Evolutionary conservation across 2,888 invertebrate species (phyloP), one percentile per base, ranked within the genome.

Genomic region (Euphydryas editha): DNA sequence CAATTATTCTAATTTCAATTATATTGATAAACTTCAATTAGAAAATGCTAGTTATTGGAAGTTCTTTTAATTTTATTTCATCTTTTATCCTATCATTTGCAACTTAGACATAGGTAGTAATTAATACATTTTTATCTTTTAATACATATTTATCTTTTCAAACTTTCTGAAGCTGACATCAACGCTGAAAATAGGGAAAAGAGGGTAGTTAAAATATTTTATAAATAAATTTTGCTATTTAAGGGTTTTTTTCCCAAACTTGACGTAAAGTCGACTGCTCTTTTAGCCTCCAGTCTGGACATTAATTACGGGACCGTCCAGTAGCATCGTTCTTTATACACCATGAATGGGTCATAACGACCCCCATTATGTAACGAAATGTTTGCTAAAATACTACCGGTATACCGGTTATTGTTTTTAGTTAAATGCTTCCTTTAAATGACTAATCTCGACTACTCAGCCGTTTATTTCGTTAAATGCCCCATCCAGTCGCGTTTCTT

Each of bases 401-500:
- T 54, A n/a, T 36, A 17, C 54, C 54, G 36, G 30, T 54, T 54
- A 54, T 54, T 54, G 54, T 54, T 54, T 54, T 36, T 54, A 36
- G 30, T 36, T 36, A 36, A 54, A 54, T 54, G 54, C 54, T 36
- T 54, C 36, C 54, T 21, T 21, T 54, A 54, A 54, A 54, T 21
- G 54, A 54, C 54, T 54, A 54, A 54, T 54, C 54, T 21, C 17
- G 49, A 21, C 47, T 11, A 17, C 54, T 54, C 54, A 17, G 54
- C 49, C 20, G 58, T 67, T 56, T 55, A 42, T 59, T 64, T 56
- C 58, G 62, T 65, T 67, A 67, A 62, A 62, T 62, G 66, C 66
- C 67, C 54, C 51, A 67, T 67, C 64, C 68, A 68, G 64, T 68
- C 63, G 69, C 55, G 30, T 54, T 54, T 65, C 70, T 65, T 68